Percentiles rank a stretch among this genome's conserved stretches.
phyloP scores from a whole-genome alignment of 1,140 invertebrate species.

The Drosophila lacteicornis region DNA sequence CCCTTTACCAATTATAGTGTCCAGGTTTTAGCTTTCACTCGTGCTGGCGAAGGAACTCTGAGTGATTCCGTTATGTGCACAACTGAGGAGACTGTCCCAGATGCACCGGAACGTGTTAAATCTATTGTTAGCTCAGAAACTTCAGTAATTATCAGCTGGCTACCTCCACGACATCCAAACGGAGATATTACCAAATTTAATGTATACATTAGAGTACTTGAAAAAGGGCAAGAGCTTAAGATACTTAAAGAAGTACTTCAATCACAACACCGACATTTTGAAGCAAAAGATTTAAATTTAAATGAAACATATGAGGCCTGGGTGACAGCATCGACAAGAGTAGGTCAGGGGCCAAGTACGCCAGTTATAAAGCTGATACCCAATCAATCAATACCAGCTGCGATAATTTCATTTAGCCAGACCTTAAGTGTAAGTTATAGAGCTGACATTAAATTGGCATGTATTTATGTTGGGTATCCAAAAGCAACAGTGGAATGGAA shows the following conservation, averaged over 20 bases:
- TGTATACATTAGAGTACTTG: constrained; percentile 88
- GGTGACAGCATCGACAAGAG: constrained; percentile 88
- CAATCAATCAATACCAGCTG: constrained; percentile 86
- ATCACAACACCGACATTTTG: constrained; percentile 86
- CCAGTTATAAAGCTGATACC: constrained; percentile 86
- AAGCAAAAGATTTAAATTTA: constrained; percentile 86
- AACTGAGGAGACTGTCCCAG: constrained; percentile 90
- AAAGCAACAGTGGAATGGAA: constrained; percentile 86
- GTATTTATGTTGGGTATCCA: constrained; percentile 87
- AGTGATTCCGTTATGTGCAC: constrained; percentile 89
- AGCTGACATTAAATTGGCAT: constrained; percentile 87
- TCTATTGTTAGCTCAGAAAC: constrained; percentile 89
- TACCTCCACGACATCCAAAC: constrained; percentile 90
- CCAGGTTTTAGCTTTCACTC: constrained; percentile 92
- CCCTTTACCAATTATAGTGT: constrained; percentile 92
- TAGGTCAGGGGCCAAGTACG: constrained; percentile 87
- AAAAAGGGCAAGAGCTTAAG: constrained; percentile 84
- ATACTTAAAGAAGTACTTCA: constrained; percentile 76
- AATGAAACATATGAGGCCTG: constrained; percentile 88
- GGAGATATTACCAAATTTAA: constrained; percentile 91
- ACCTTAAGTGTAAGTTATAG: constrained; percentile 86
- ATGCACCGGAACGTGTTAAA: constrained; percentile 91
- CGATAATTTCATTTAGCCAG: constrained; percentile 88
- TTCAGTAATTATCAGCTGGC: constrained; percentile 92
- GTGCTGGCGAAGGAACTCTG: constrained; percentile 90